Percentiles rank a stretch among this genome's conserved stretches.
These are phyloP conservation scores for Halocynthia aurantium DNA, from an alignment of 23 tunicate species.

Conservation along the genomic window DNA sequence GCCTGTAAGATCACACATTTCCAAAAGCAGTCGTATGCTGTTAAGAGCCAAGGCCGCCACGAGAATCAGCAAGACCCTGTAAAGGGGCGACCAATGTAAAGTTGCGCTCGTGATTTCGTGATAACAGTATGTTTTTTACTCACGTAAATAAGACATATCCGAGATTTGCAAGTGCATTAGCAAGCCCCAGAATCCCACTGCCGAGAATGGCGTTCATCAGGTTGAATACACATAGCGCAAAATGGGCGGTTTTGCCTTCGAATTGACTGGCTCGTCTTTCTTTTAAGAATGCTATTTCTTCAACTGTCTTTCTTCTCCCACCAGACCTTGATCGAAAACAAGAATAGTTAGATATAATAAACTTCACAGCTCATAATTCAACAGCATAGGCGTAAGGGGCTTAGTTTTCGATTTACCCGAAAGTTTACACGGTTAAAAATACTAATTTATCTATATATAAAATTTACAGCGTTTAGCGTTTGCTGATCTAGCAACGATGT, in stretches of 20 bases:
- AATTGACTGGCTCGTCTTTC: conserved; percentile 82
- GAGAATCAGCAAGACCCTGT: conserved; percentile 64
- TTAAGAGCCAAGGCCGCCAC: conserved; percentile 82
- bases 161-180: conserved; percentile 74
- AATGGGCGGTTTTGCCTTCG: conserved; percentile 80
- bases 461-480: too few species aligned
- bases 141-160: conserved; percentile 80
- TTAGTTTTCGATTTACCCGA: too few species aligned
- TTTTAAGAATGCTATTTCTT: conserved; percentile 22
- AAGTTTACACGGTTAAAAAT: too few species aligned
- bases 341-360: too few species aligned
- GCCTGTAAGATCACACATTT: conserved; percentile 96
- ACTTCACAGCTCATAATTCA: too few species aligned
- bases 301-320: conserved; percentile 25
- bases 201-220: conserved; percentile 96
- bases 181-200: conserved; percentile 83
- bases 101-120: neutral
- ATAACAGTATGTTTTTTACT: conserved; percentile 2
- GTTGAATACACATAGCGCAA: conserved; percentile 86
- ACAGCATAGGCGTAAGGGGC: too few species aligned
- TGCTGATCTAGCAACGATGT: too few species aligned
- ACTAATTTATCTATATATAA: too few species aligned
- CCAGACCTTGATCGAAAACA: conserved; percentile 1
- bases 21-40: conserved; percentile 69
- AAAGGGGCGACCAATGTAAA: neutral